phyloP scores from a whole-genome alignment of 2,113 vertebrate genomes.

The Caracal caracal region DNA sequence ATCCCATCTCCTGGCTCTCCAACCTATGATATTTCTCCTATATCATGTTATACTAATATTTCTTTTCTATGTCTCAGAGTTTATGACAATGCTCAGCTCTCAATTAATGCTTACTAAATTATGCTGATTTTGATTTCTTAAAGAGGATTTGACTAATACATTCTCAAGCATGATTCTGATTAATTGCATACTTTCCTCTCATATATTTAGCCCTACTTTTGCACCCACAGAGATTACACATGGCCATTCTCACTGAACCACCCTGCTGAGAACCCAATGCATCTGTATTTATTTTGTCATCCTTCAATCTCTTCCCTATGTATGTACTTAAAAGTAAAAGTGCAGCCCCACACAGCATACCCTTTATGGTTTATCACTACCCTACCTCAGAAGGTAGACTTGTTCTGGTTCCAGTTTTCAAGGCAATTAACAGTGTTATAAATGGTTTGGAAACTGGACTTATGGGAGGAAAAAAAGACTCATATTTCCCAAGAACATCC shows the following conservation, averaged over 20 bases:
- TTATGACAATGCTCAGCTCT: not conserved
- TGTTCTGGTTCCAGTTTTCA: not conserved
- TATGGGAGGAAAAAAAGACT: not conserved
- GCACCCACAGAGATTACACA: not conserved
- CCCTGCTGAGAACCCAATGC: not conserved
- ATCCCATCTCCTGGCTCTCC: not conserved
- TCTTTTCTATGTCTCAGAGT: not conserved
- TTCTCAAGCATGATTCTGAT: not conserved
- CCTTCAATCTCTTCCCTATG: not conserved
- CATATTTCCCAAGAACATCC: not conserved
- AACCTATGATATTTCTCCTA: not conserved
- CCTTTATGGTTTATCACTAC: not conserved
- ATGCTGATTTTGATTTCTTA: not conserved
- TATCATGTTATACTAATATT: not conserved
- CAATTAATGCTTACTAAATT: not conserved
- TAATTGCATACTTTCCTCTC: not conserved
- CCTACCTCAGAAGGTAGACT: not conserved
- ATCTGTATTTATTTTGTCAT: not conserved
- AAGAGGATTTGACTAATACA: not conserved
- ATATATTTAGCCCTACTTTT: not conserved
- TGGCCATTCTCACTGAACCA: not conserved
- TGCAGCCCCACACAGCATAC: too few relatives aligned
- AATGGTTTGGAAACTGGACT: not conserved
- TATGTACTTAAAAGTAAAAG: not conserved
- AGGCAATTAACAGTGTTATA: not conserved